phyloP scores from a whole-genome alignment of 2,888 invertebrate genomes.

The Petrolisthes manimaculis region DNA sequence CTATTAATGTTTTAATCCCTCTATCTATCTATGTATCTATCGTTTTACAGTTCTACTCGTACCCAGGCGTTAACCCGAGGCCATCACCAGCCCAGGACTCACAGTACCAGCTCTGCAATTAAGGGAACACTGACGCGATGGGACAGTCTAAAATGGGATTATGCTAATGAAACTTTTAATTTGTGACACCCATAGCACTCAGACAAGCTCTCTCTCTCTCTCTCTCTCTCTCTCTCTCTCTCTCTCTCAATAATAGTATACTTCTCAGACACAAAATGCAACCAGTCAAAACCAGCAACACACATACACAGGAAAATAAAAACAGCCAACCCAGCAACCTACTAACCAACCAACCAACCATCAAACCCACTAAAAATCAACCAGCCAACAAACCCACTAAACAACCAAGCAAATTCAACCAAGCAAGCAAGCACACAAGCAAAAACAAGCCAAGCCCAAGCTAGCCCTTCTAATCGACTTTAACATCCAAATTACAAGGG shows the following conservation, averaged over 20 bases:
- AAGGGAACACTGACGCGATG: slow-evolving; percentile 22
- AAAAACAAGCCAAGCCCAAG: background rate
- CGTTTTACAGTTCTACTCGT: too few species aligned
- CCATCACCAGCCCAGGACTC: too few species aligned
- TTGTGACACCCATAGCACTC: slow-evolving; percentile 42
- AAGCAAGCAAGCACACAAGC: background rate
- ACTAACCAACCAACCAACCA: background rate
- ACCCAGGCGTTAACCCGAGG: too few species aligned
- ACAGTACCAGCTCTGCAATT: slow-evolving; percentile 27
- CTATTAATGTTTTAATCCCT: too few species aligned
- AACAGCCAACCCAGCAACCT: background rate
- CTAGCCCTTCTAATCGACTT: slow-evolving; percentile 29
- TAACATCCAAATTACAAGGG: slow-evolving; percentile 47
- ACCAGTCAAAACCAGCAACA: background rate
- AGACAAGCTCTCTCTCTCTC: background rate
- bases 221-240: background rate
- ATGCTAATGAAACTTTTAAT: slow-evolving; percentile 41
- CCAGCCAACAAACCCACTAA: background rate
- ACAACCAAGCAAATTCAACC: background rate
- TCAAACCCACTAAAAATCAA: background rate
- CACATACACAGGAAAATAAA: background rate
- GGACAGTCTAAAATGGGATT: slow-evolving; percentile 41
- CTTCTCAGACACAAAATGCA: background rate
- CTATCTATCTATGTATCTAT: too few species aligned
- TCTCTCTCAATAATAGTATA: background rate